Evolutionary conservation across 2,113 vertebrate genomes (phyloP).

Genomic region (Prunella himalayana): DNA sequence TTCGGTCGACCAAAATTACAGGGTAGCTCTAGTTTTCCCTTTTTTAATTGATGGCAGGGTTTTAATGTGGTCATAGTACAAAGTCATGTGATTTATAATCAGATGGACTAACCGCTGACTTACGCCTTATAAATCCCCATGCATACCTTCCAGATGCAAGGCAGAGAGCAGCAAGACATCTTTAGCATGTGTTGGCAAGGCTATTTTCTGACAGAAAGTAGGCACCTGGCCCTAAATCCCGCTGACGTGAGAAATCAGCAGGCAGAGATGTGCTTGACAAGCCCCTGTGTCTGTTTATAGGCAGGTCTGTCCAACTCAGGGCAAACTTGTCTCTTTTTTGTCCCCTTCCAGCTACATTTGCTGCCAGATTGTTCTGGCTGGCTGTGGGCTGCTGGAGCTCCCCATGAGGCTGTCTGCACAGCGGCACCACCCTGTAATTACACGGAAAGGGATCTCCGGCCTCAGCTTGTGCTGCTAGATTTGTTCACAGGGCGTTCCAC

Average conservation of each 20-base stretch:
- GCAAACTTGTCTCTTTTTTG: background rate
- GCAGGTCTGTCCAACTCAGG: slow-evolving; percentile 45
- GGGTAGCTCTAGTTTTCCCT: slow-evolving; percentile 10
- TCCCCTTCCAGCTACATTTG: slow-evolving; percentile 17
- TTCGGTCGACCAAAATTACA: slow-evolving; percentile 44
- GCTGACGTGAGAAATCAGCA: background rate
- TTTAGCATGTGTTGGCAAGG: slow-evolving; percentile 15
- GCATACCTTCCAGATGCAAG: slow-evolving; percentile 51
- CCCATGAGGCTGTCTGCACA: slow-evolving; percentile 73
- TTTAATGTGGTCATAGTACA: slow-evolving; percentile 58
- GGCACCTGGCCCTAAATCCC: background rate
- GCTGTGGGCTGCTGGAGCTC: slow-evolving; percentile 36
- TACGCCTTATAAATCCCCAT: slow-evolving; percentile 16
- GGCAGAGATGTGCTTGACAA: slow-evolving; percentile 23
- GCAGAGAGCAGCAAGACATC: slow-evolving; percentile 1
- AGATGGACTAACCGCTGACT: slow-evolving; percentile 14
- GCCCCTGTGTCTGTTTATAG: slow-evolving; percentile 52
- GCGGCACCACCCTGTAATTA: slow-evolving; percentile 86
- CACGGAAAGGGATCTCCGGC: slow-evolving; percentile 65
- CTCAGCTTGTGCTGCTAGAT: slow-evolving; percentile 53
- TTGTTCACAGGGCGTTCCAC: background rate
- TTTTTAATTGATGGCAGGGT: slow-evolving; percentile 15
- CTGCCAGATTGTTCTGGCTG: slow-evolving; percentile 52
- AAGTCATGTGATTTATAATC: slow-evolving; percentile 41
- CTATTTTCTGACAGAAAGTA: background rate